These are phyloP conservation scores for Pica pica DNA, from an alignment of 2,113 vertebrate genomes.

Conservation along the genomic window DNA sequence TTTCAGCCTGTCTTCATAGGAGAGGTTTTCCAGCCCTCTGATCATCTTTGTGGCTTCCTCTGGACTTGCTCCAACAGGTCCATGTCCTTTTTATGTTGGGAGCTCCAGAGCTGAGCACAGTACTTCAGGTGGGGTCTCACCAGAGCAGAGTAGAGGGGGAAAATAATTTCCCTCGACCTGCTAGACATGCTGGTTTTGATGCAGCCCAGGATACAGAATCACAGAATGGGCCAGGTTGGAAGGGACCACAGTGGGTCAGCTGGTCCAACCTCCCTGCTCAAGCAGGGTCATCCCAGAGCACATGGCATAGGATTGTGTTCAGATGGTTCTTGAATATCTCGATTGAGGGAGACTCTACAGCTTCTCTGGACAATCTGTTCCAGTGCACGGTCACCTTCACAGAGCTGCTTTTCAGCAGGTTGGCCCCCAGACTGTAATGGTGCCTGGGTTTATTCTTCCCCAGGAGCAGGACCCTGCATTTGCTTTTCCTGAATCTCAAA, in stretches of 20 bases:
- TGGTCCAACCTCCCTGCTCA: neutral
- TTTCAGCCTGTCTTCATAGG: neutral
- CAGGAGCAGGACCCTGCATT: neutral
- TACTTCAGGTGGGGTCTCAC: neutral
- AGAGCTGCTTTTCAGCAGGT: neutral
- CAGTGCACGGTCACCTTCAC: neutral
- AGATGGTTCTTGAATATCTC: neutral
- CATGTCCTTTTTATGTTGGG: neutral
- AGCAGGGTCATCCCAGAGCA: neutral
- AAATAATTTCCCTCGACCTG: neutral
- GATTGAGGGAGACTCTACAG: neutral
- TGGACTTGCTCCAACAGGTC: neutral
- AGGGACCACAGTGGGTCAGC: neutral
- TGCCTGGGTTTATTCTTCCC: neutral
- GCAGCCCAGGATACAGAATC: neutral
- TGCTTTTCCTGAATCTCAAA: neutral
- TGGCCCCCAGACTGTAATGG: neutral
- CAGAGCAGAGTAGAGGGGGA: neutral
- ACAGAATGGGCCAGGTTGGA: neutral
- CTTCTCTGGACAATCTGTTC: neutral
- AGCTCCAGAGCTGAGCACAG: neutral
- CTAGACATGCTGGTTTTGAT: neutral
- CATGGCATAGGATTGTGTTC: neutral
- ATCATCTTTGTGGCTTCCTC: neutral
- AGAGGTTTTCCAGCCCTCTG: neutral